Evolutionary conservation across 2,888 invertebrate species (phyloP).

Genomic region (Epiblema foenella): DNA sequence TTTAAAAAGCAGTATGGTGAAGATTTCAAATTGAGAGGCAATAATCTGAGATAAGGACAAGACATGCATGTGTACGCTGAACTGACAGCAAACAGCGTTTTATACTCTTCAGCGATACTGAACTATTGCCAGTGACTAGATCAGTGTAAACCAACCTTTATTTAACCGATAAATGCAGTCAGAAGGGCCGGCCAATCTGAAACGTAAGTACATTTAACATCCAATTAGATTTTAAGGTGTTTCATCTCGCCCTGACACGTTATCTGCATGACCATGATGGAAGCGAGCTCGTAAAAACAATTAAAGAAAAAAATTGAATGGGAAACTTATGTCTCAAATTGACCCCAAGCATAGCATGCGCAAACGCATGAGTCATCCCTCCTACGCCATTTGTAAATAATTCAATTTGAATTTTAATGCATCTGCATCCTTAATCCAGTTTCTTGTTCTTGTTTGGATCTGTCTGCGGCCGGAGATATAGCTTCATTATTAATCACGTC

Average conservation of each 20-base stretch:
- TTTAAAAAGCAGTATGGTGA: too few relatives aligned
- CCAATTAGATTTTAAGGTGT: background rate
- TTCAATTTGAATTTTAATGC: constrained; percentile 40
- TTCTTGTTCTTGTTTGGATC: constrained; percentile 19
- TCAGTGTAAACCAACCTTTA: background rate
- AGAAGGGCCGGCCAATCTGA: background rate
- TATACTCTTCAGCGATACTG: too few relatives aligned
- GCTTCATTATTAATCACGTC: constrained; percentile 21
- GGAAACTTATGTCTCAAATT: background rate
- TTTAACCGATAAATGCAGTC: constrained; percentile 6
- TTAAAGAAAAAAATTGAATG: background rate
- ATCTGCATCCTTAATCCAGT: constrained; percentile 27
- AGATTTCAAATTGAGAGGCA: too few relatives aligned
- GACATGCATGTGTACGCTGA: too few relatives aligned
- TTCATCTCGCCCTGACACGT: background rate
- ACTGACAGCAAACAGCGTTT: too few relatives aligned
- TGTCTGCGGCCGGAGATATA: constrained; percentile 17
- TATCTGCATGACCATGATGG: too few relatives aligned
- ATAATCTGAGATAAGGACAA: too few relatives aligned
- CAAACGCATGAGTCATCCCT: constrained; percentile 28
- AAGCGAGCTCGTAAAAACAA: too few relatives aligned
- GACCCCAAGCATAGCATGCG: constrained; percentile 7
- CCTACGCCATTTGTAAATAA: constrained; percentile 38
- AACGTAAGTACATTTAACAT: background rate
- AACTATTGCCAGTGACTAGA: background rate